A percentile compares a stretch with the other conserved stretches of the same genome.
Conservation (phyloP, 1,140 invertebrate species). For the Pseudomyrmex pallidus region DNA sequence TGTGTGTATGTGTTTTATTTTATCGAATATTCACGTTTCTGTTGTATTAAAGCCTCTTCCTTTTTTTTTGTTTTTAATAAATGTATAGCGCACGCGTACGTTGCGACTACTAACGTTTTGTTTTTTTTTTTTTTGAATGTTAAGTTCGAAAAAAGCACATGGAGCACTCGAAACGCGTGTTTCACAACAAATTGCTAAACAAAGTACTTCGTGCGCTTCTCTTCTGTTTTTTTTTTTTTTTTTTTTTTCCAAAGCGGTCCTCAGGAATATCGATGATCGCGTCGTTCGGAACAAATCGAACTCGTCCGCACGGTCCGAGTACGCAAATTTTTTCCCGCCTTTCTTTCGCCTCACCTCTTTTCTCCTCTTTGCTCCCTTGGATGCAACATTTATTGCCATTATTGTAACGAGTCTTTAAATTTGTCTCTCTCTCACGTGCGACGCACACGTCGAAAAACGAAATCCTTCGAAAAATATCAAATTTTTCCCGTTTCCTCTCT, state of each 20-base stretch:
- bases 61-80: background rate
- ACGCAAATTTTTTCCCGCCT: background rate
- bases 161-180: conserved; percentile 17
- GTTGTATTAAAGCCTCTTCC: background rate
- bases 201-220: background rate
- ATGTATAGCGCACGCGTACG: background rate
- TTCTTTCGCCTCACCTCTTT: background rate
- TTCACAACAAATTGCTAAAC: conserved; percentile 37
- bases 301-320: conserved; percentile 34
- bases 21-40: conserved; percentile 7
- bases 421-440: background rate
- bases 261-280: conserved; percentile 54
- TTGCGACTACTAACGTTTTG: background rate
- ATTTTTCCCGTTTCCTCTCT: background rate
- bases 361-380: background rate
- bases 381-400: too few relatives aligned
- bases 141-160: background rate
- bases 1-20: background rate
- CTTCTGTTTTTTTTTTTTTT: conserved; percentile 33
- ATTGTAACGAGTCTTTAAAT: background rate
- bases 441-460: background rate
- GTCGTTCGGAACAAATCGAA: conserved; percentile 71
- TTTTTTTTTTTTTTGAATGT: background rate
- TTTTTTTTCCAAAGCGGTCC: conserved; percentile 41
- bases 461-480: background rate